Conservation (phyloP, 2,797 vertebrate genomes). For the Acanthiza pusilla region DNA sequence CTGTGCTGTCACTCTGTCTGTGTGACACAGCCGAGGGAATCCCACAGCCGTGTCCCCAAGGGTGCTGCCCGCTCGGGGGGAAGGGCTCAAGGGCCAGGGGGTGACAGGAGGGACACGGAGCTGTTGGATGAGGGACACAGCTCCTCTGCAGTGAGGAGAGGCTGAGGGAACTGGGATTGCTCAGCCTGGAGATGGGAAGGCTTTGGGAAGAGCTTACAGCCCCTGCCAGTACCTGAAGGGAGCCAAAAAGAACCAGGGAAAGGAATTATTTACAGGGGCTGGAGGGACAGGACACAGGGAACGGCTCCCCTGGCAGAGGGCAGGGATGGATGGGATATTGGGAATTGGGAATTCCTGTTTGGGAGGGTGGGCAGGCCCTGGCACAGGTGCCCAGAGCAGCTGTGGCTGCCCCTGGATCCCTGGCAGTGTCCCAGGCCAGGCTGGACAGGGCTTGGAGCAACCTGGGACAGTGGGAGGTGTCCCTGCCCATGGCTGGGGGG, state of each 20-base stretch:
- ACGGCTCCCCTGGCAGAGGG: not conserved
- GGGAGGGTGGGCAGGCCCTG: fast-evolving
- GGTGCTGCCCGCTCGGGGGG: not conserved
- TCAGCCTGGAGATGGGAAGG: not conserved
- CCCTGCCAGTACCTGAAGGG: not conserved
- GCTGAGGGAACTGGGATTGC: not conserved
- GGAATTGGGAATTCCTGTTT: fast-evolving
- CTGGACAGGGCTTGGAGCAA: fast-evolving
- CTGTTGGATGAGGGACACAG: not conserved
- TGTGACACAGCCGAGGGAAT: fast-evolving
- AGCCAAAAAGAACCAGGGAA: not conserved
- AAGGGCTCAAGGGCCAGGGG: fast-evolving
- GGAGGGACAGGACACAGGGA: not conserved
- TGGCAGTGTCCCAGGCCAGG: not conserved
- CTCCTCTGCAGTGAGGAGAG: not conserved
- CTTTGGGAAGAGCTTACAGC: not conserved
- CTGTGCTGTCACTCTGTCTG: not conserved
- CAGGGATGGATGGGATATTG: fast-evolving
- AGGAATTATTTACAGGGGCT: not conserved
- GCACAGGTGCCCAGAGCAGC: not conserved
- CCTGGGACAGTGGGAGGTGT: not conserved
- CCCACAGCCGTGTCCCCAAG: not conserved
- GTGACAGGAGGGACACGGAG: not conserved
- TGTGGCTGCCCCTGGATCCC: not conserved
- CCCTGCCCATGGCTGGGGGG: not conserved